These are phyloP conservation scores for Pagetopsis macropterus DNA, from an alignment of 2,797 vertebrate species.

Conservation along the genomic window DNA sequence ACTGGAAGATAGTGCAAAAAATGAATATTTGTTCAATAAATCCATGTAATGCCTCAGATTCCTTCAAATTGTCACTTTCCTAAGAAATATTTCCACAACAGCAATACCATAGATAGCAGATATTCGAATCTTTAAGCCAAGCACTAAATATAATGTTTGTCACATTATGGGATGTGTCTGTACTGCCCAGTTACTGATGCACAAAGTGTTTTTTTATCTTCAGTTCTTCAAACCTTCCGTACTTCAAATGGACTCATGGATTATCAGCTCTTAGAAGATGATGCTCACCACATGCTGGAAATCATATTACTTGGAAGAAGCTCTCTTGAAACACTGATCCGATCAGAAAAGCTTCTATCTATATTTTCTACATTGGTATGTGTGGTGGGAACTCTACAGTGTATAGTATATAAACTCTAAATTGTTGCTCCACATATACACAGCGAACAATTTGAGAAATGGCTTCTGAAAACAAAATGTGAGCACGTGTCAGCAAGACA, in stretches of 20 bases:
- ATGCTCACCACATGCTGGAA: slow-evolving; percentile 31
- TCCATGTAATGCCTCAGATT: not conserved
- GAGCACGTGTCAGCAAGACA: not conserved
- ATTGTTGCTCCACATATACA: not conserved
- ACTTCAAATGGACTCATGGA: slow-evolving; percentile 20
- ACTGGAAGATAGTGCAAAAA: not conserved
- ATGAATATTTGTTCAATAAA: not conserved
- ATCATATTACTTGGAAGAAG: slow-evolving; percentile 25
- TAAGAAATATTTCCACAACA: not conserved
- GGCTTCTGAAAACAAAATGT: slow-evolving; percentile 3
- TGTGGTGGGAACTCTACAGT: not conserved
- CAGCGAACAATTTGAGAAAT: not conserved
- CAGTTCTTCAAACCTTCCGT: not conserved
- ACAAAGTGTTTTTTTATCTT: not conserved
- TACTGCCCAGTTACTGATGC: not conserved
- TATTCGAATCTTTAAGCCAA: not conserved
- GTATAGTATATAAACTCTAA: not conserved
- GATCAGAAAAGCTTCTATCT: slow-evolving; percentile 12
- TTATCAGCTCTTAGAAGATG: slow-evolving; percentile 21
- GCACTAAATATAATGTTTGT: slow-evolving; percentile 6
- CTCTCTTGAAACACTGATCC: slow-evolving; percentile 35
- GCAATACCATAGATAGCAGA: not conserved
- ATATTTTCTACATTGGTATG: not conserved
- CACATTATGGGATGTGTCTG: not conserved
- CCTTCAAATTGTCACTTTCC: not conserved